Base-by-base conservation (phyloP, 1,140 invertebrate species). In the Orchesella cincta region DNA sequence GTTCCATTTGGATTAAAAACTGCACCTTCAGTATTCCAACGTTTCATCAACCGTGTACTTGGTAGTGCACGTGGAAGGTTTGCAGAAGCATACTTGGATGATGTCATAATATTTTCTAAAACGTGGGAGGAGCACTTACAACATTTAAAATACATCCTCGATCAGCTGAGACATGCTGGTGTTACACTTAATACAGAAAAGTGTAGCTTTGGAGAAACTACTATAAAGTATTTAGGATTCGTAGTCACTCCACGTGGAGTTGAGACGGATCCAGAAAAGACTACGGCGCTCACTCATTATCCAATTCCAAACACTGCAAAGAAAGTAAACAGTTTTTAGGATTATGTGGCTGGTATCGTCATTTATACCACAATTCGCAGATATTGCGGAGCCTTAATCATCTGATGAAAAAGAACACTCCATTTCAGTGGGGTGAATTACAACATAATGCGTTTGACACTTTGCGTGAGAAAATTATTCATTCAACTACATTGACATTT, bases 211-310 rank as follows among this genome's bases (percentile, higher is more conserved):
- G 76, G 87, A 31, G 77, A 80, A 76, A 84, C 83, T 75, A 84
- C 86, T 84, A 83, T 87, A 1, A 73, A 78, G 0, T 88, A 85
- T 82, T 80, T 88, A 39, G 87, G 86, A 3, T 86, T 87, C 74
- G 77, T 84, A 1, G 82, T 87, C 33, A 83, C 84, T 1, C 73
- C 82, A 34, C 67, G 85, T 0, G 86, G 87, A 28, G 81, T 88
- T 14, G 79, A 79, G 72, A 86, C 87, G 0, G 83, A 87, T 80
- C 85, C 84, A n/a, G 75, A 82, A 1, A 88, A 87, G 84, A 82
- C 86, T 1, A 72, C 74, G 52, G 78, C 82, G 1, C 80, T 88
- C 20, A 74, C 77, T 78, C 80, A 87, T 29, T 86, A 84, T 79
- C 85, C 86, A 14, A 75, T 31, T 33, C 85, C 86, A 23, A 85